These are phyloP conservation scores for Pycnomerus fuliginosus DNA, from an alignment of 2,888 invertebrate genomes.

Conservation along the genomic window DNA sequence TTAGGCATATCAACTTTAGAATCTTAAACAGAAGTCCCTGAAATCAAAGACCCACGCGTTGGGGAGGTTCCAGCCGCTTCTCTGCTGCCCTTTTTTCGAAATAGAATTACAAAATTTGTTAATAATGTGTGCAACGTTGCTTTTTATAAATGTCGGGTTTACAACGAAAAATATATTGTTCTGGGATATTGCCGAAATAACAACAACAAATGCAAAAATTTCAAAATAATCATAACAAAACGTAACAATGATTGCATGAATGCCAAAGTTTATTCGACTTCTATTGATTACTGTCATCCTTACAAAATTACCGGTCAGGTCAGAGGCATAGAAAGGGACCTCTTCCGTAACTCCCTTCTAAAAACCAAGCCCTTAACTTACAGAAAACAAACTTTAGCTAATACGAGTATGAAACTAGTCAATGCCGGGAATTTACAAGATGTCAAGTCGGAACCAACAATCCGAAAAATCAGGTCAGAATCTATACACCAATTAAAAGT, in stretches of 20 bases:
- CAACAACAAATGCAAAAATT: not conserved
- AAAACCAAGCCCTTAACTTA: not conserved
- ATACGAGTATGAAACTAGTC: not conserved
- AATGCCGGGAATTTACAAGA: not conserved
- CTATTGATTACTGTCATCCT: not conserved
- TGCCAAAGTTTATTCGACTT: not conserved
- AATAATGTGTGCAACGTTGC: not conserved
- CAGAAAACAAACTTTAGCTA: not conserved
- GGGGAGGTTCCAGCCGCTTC: too few species aligned
- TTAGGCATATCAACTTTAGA: too few species aligned
- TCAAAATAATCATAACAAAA: not conserved
- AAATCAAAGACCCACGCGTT: too few species aligned
- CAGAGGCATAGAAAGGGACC: not conserved
- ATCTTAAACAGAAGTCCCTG: too few species aligned
- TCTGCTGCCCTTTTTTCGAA: not conserved
- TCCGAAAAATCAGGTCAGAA: not conserved
- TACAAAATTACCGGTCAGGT: not conserved
- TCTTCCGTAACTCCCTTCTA: not conserved
- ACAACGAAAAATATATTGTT: conserved; percentile 21
- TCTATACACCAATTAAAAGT: not conserved
- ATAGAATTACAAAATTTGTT: not conserved
- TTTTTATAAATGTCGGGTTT: not conserved
- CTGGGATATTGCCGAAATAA: conserved; percentile 16
- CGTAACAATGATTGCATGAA: not conserved
- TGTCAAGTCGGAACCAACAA: not conserved